Base-by-base conservation (phyloP, 30 jellyfish, hydroid and myxozoan species). In the Nemopilema nomurai region DNA sequence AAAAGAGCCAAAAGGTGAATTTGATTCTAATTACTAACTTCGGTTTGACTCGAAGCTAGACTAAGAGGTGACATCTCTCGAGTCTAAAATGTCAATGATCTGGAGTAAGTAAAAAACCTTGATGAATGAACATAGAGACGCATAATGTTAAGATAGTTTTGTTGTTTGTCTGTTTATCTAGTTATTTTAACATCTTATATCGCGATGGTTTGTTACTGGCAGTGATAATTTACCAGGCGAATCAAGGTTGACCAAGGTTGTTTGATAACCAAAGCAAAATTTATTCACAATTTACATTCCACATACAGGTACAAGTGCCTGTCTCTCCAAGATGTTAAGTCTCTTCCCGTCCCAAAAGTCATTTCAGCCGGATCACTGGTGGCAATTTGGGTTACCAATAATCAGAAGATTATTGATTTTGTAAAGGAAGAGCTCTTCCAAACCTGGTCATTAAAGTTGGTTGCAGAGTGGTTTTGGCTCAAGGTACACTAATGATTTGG, bases 401-500 rank as follows among this genome's bases (percentile, higher is more conserved):
- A 89, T 32, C 69, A 57, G 92, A 77, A 81, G 53, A 69, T 80
- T n/a, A 67, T 84, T 6, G 88, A 80, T 8, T 93, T 88, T 67
- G 98, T 88, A 8, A 74, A 49, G 64, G 84, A 88, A 6, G 92
- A 74, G 62, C 89, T 93, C 8, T 85, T 93, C 67, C 92, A 89
- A 26, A 18, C 22, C 20, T 93, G 98, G 98, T 81, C 81, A 18
- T 41, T 88, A 24, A 74, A 79, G 57, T 74, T 83, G 26, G 24
- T 84, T 16, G 97, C 91, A 65, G 96, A 93, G 30, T 93, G 98
- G 98, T 79, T 70, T 66, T 93, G 97, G 98, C 81, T 88, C 27
- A 93, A 93, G 93, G 98, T 93, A 31, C 20, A 81, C n/a, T 17
- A 23, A 22, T 23, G 23, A 24, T 16, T 8, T 0, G 25, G 7